Percentiles rank a stretch among this genome's conserved stretches.
phyloP scores from a whole-genome alignment of 2,888 invertebrate genomes.

The Nemoura dubitans region DNA sequence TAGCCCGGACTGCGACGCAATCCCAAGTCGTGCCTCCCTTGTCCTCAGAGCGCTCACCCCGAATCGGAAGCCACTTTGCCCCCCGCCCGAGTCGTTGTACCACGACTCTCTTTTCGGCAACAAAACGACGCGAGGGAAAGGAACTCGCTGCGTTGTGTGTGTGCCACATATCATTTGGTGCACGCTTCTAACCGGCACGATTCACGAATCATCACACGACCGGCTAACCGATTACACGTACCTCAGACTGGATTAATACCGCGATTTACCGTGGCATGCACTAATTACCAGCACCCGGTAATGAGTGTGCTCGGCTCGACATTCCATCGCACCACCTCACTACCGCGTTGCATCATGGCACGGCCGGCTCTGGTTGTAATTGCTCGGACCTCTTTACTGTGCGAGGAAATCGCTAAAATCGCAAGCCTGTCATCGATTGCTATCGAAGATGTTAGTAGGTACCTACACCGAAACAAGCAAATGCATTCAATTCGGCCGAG shows the following conservation, averaged over 20 bases:
- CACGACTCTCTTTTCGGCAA: background rate
- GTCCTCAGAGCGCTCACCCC: too few relatives aligned
- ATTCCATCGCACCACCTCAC: conserved; percentile 4
- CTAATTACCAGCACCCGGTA: background rate
- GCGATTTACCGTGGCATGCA: background rate
- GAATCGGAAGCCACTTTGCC: too few relatives aligned
- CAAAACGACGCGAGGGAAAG: background rate
- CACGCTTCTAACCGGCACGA: too few relatives aligned
- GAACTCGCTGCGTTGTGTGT: background rate
- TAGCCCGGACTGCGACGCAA: background rate
- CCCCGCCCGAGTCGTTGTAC: too few relatives aligned
- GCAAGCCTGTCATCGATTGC: background rate
- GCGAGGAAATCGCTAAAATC: background rate
- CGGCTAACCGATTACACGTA: background rate
- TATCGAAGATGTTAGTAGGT: background rate
- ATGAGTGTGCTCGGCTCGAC: background rate
- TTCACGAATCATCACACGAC: background rate
- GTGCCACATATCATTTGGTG: conserved; percentile 12
- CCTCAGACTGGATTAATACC: background rate
- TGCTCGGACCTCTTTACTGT: background rate
- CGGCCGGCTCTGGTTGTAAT: too few relatives aligned
- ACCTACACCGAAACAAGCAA: too few relatives aligned
- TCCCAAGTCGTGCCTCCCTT: background rate
- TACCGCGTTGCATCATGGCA: background rate
- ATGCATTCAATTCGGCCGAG: too few relatives aligned